Evolutionary conservation across 2,797 vertebrate species (phyloP), one percentile per base, ranked within the genome.

Genomic region (Oophaga sylvatica): DNA sequence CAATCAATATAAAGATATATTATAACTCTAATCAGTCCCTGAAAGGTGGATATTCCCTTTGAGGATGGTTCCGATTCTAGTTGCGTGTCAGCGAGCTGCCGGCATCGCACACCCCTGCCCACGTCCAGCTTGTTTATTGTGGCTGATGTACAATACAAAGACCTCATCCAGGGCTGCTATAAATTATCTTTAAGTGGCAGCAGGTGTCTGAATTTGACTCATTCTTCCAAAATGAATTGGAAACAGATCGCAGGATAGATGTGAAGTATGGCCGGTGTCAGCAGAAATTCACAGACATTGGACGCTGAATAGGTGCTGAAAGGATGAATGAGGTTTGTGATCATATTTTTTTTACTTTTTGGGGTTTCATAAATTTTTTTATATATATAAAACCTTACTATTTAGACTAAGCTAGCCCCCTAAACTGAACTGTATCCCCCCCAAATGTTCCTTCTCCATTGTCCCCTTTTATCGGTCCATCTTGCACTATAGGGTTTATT

Each of bases 131-230:
- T 26, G 12, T 15, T 2, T 48, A 26, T n/a, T 1, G 10, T 29
- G 31, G 80, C 80, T 26, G 80, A 48, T 26, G 31, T 48, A 57
- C 48, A 29, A 29, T 35, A 45, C 41, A 60, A 60, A 26, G 35
- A 29, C 10, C 78, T 80, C 56, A 62, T 59, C n/a, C 17, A 10
- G 62, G 45, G 45, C 80, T 68, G 80, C 60, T 82, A 29, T 53
- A 82, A 53, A 82, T 82, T 82, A 82, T 45, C 80, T 45, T 20
- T 82, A 82, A 82, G 65, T 82, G 80, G 48, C 80, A 82, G 80
- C 80, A 82, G 80, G 80, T 82, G 80, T 82, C 41, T 53, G 63
- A 29, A 26, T 67, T 53, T 68, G 41, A 16, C 63, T 81, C 62
- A 11, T 68, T 68, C 45, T 5, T 56, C 77, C 75, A 20, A n/a